Percentiles rank a stretch among this genome's conserved stretches.
These are phyloP conservation scores for Drosophila cardini DNA, from an alignment of 1,140 invertebrate genomes.

Conservation along the genomic window DNA sequence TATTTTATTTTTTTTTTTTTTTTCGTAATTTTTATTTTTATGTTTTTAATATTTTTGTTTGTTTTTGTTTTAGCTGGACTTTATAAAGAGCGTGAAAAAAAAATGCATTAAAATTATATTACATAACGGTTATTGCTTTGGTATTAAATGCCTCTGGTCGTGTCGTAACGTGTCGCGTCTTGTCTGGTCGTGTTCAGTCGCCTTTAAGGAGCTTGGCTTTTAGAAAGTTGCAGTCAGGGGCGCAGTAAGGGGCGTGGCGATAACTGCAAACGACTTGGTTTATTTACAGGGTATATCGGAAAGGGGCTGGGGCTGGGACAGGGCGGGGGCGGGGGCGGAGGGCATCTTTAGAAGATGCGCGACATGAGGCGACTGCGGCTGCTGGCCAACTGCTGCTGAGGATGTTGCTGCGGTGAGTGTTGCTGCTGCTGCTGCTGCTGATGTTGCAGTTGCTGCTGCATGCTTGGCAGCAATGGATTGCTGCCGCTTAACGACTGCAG, in stretches of 20 bases:
- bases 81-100: constrained; percentile 59
- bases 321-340: neutral
- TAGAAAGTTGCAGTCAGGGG: constrained; percentile 44
- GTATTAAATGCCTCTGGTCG: constrained; percentile 83
- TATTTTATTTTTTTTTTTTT: neutral
- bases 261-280: constrained; percentile 17
- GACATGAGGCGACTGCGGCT: constrained; percentile 81
- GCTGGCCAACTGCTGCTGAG: constrained; percentile 34
- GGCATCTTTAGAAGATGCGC: constrained; percentile 81
- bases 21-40: neutral
- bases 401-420: constrained; percentile 41
- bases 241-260: neutral
- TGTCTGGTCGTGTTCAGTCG: constrained; percentile 27
- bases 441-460: constrained; percentile 21
- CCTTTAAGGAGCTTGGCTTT: constrained; percentile 55
- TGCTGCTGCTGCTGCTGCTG: constrained; percentile 40
- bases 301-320: neutral
- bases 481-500: constrained; percentile 25
- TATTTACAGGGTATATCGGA: constrained; percentile 48
- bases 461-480: constrained; percentile 1
- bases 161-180: constrained; percentile 33
- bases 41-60: constrained; percentile 5
- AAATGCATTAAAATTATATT: constrained; percentile 77
- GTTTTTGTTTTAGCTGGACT: constrained; percentile 4
- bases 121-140: constrained; percentile 83